phyloP scores from a whole-genome alignment of 2,888 invertebrate species.

The Coremacera marginata region DNA sequence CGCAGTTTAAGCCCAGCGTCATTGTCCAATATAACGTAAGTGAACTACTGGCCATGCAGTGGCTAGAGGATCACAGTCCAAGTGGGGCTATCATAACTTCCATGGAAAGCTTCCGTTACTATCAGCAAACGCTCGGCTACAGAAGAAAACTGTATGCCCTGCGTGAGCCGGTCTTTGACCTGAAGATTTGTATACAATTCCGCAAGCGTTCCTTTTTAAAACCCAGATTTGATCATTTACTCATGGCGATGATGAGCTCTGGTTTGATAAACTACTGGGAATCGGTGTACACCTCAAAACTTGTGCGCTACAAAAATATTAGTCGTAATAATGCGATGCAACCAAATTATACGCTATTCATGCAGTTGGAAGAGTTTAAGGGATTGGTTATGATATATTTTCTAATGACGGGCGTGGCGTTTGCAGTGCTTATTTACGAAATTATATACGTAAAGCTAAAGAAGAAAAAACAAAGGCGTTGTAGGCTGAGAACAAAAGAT shows the following conservation, averaged over 20 bases:
- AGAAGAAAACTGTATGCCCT: not conserved
- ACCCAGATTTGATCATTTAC: not conserved
- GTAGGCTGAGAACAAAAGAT: no score
- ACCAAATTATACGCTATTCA: not conserved
- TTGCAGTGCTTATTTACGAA: not conserved
- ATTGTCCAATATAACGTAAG: not conserved
- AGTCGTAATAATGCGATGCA: not conserved
- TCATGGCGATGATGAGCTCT: not conserved
- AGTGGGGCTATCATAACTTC: not conserved
- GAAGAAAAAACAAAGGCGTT: not conserved
- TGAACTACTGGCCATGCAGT: not conserved
- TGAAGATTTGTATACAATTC: not conserved
- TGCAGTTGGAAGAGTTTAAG: not conserved
- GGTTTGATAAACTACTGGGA: not conserved
- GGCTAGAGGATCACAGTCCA: not conserved
- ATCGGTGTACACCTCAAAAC: not conserved
- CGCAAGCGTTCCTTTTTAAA: not conserved
- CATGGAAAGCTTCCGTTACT: conserved; percentile 2
- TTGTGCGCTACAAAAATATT: not conserved
- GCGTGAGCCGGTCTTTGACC: not conserved
- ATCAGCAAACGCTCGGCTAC: not conserved
- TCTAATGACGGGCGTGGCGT: not conserved
- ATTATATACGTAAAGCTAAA: not conserved
- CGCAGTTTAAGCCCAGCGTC: not conserved
- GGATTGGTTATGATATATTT: conserved; percentile 3